Conservation (phyloP, 2,797 vertebrate species). For the Micrastur ruficollis region DNA sequence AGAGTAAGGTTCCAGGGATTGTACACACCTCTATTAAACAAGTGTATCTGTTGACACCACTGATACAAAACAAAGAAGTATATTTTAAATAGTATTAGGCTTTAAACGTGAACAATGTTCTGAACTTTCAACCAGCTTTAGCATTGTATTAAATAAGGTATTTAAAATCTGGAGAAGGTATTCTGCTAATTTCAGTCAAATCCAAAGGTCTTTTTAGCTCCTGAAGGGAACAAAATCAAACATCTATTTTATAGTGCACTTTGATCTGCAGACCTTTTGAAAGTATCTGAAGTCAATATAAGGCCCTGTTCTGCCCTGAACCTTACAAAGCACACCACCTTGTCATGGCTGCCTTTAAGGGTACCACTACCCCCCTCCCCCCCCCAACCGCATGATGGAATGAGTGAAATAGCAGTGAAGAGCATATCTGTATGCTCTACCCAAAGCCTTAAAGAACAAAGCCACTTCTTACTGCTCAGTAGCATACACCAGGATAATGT, state of each 20-base stretch:
- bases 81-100: background rate
- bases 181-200: conserved; percentile 1
- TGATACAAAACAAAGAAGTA: background rate
- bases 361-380: background rate
- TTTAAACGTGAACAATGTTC: background rate
- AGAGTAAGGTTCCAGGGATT: background rate
- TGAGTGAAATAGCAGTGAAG: background rate
- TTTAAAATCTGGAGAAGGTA: background rate
- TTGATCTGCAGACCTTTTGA: background rate
- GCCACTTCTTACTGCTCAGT: background rate
- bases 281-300: background rate
- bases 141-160: background rate
- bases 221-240: background rate
- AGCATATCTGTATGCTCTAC: background rate
- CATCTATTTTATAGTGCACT: background rate
- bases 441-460: background rate
- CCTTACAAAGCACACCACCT: background rate
- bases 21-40: background rate
- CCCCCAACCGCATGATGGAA: background rate
- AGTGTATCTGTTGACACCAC: background rate
- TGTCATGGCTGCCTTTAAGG: background rate
- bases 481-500: background rate
- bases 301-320: background rate
- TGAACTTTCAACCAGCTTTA: conserved; percentile 1
- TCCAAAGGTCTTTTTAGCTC: background rate